A percentile compares a stretch with the other conserved stretches of the same genome.
Conservation (phyloP, 2,888 invertebrate species). For the Orthosia gracilis region DNA sequence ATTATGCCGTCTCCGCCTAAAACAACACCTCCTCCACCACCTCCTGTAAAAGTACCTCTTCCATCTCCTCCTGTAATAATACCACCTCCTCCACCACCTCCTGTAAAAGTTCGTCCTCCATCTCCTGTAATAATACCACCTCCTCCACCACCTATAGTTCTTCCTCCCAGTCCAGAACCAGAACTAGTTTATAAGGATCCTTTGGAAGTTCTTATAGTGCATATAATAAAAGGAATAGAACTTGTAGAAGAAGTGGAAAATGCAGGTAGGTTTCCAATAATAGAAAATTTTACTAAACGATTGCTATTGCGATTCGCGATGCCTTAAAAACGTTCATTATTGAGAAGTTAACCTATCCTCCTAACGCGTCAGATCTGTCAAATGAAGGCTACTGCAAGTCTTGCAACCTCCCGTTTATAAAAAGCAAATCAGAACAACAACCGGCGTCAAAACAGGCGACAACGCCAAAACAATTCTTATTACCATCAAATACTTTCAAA, state of each 20-base stretch:
- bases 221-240: constrained; percentile 12
- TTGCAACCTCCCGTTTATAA: neutral
- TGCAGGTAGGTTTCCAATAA: constrained; percentile 19
- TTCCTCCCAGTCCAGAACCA: no score
- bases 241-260: constrained; percentile 12
- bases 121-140: neutral
- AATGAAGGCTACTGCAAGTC: neutral
- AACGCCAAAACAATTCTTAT: neutral
- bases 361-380: neutral
- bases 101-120: neutral
- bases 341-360: neutral
- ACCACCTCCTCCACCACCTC: neutral
- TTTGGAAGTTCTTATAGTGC: constrained; percentile 14
- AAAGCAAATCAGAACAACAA: no score
- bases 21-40: neutral
- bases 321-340: neutral
- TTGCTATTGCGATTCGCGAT: neutral
- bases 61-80: neutral
- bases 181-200: no score
- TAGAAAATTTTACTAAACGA: neutral
- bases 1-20: neutral
- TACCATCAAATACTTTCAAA: neutral
- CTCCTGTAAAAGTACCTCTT: accelerated
- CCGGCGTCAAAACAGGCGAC: no score
- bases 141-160: neutral